Evolutionary conservation across 2,888 invertebrate species (phyloP), one percentile per base, ranked within the genome.

Genomic region (Gasteruption jaculator): DNA sequence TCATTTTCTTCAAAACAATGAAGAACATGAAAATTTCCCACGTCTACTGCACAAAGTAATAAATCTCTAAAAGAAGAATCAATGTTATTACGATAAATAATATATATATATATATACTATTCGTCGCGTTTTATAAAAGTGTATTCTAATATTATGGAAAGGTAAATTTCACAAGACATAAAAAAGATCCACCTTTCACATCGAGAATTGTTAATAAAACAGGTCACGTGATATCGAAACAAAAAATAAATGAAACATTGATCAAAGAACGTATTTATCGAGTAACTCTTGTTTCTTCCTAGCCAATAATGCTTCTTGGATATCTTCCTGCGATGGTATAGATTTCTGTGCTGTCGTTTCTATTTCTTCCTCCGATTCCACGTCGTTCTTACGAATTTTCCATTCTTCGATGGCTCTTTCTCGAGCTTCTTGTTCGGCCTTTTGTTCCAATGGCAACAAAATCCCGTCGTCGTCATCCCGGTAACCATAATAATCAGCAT

Each of bases 401-500:
- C 91, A 93, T 54, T 86, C 85, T 5, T 76, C 74, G 2, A 89
- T 77, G 0, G 84, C 81, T 46, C 69, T 70, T 49, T 74, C 74
- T 26, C 79, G 73, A 1, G 78, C 81, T 61, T 79, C 75, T 60
- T 81, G 82, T 74, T 95, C 93, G 21, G 82, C 82, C 46, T 81
- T 81, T 52, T 80, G 76, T 71, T 99, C 99, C 3, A 93, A 66
- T 0, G 96, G 96, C 48, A 91, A 75, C 30, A 99, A 74, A 37
- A 96, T 81, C 0, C 97, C 97, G 70, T 99, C 99, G 63, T 99
- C 99, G 59, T 99, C 99, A 71, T 99, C 99, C 58, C 95, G 76
- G 71, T 95, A 97, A 0, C 99, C 99, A 73, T 99, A 99, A 74
- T 99, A 99, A 72, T 95, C 94, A 0, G 97, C 96, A 74, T 99